A percentile compares a stretch with the other conserved stretches of the same genome.
phyloP scores from a whole-genome alignment of 2,888 invertebrate species.

The Tinea pellionella region DNA sequence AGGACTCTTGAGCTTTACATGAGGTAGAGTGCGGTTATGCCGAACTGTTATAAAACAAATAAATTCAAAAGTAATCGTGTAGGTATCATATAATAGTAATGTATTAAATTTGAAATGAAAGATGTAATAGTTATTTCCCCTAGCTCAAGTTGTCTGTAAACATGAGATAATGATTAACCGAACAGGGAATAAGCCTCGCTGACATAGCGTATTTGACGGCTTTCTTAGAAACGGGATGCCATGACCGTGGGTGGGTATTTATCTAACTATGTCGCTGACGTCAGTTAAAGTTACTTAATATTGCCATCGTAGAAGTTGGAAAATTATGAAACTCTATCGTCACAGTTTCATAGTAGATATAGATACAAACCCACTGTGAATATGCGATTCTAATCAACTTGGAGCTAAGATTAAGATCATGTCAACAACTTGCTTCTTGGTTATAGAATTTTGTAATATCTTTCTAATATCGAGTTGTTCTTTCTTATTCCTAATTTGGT shows the following conservation, averaged over 20 bases:
- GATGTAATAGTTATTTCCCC: no score
- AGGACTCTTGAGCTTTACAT: no score
- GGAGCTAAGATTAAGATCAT: neutral
- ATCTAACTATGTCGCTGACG: constrained; percentile 4
- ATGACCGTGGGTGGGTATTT: constrained; percentile 10
- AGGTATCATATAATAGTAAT: no score
- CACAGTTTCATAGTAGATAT: neutral
- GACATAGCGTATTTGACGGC: constrained; percentile 8
- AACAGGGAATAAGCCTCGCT: neutral
- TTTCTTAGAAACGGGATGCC: neutral
- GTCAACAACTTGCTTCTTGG: neutral
- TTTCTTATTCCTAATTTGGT: no score
- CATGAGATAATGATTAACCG: neutral
- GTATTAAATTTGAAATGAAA: no score
- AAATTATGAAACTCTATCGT: constrained; percentile 3
- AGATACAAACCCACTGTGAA: no score
- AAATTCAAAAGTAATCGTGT: no score
- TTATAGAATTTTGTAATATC: neutral
- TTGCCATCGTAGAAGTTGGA: neutral
- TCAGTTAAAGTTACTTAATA: neutral
- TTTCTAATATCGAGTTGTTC: neutral
- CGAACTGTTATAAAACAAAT: no score
- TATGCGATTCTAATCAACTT: neutral
- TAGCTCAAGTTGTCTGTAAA: neutral
- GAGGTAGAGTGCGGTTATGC: no score